Conservation (phyloP, 2,797 vertebrate genomes). For the Xiphorhynchus erythropygius region DNA sequence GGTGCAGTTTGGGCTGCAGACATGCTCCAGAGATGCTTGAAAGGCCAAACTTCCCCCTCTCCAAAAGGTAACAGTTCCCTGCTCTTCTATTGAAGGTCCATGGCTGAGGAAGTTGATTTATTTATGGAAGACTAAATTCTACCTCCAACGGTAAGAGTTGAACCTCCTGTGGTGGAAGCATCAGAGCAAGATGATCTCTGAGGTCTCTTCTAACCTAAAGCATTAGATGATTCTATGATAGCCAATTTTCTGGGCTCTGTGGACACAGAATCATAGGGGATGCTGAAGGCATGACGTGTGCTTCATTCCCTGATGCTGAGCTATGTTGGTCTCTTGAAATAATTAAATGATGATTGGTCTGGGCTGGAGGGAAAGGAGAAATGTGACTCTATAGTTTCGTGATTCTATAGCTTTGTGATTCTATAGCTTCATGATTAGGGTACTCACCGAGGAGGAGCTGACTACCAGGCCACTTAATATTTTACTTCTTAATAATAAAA, state of each 20-base stretch:
- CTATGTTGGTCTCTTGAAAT: background rate
- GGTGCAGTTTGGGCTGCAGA: background rate
- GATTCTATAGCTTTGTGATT: background rate
- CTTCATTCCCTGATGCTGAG: background rate
- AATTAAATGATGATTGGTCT: background rate
- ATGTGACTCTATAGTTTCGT: background rate
- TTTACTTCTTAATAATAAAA: background rate
- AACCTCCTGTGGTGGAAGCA: background rate
- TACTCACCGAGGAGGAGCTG: background rate
- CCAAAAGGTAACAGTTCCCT: background rate
- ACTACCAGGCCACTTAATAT: background rate
- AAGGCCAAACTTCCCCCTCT: background rate
- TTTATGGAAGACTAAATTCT: background rate
- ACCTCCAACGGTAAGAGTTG: background rate
- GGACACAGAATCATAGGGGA: background rate
- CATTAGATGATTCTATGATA: background rate
- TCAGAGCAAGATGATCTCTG: background rate
- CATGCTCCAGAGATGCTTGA: fast-evolving
- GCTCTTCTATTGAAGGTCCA: background rate
- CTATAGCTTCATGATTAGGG: background rate
- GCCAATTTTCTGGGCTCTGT: background rate
- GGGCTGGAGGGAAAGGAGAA: background rate
- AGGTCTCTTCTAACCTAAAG: background rate
- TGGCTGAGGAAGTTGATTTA: background rate
- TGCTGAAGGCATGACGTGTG: background rate